Evolutionary conservation across 2,888 invertebrate genomes (phyloP), one percentile per base, ranked within the genome.

Genomic region (Selenia dentaria): DNA sequence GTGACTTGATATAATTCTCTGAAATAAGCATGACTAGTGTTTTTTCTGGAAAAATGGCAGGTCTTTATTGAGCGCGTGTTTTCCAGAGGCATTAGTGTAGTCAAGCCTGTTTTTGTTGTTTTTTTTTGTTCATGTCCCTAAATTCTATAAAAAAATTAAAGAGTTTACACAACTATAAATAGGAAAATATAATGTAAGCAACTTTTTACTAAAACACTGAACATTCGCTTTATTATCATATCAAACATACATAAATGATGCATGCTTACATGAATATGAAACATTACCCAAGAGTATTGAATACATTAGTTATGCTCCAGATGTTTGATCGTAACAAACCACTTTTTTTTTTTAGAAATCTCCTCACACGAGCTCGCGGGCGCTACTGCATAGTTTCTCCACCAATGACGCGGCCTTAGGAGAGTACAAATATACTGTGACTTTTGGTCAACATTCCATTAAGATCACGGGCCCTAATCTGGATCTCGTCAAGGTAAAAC

Each of bases 341-440:
- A 33, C 49, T 25, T 41, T 37, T 43, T 35, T 12, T 40, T 75
- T 82, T 14, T 77, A 89, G 88, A 88, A 85, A 64, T 91, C 93
- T 31, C 92, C 92, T 5, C 91, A 93, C 60, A 90, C 83, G 42
- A 89, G 92, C 54, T 89, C 93, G 59, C 90, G 93, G 58, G 85
- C 92, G 59, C 87, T 96, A 54, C 92, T 95, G 66, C 96, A 96
- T 84, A 96, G 95, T 85, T 93, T 94, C 78, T 95, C 96, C 69
- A 95, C 95, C 66, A 96, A 95, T 85, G 96, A 96, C 88, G 95
- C 96, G 64, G 94, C 94, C 64, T 91, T 96, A 72, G 96, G 95
- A 72, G 97, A 97, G 91, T 97, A 96, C 84, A 96, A 96, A 83
- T 96, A 96, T 83, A 96, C 97, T 57, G 96, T 97, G 59, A 94